Evolutionary conservation across 2,888 invertebrate genomes (phyloP), one percentile per base, ranked within the genome.

Genomic region (Agriotes lineatus): DNA sequence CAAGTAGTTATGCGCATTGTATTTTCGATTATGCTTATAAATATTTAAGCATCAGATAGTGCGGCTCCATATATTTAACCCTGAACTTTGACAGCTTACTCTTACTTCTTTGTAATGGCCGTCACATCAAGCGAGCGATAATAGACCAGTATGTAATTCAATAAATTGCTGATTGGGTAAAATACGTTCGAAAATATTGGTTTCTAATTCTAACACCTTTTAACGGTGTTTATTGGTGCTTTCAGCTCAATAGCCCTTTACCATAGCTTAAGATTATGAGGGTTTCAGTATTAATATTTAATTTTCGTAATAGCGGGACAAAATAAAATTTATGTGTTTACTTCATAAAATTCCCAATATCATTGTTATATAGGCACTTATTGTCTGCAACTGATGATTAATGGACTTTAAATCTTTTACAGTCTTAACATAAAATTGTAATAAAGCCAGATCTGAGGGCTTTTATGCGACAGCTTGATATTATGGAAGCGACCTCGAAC

Each of bases 341-440:
- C 63, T 54, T 64, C 57, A 48, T 64, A 64, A 58, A 54, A 58
- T 57, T 58, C 37, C 19, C 16, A 39, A 57, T 50, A 48, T 64
- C 42, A 58, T 18, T 14, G 9, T 18, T 14, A 14, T 42, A 16
- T 42, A 14, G 48, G 58, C 39, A 64, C 37, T 64, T 64, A 64
- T 64, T 64, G 57, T 64, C 64, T 45, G 48, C 58, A 57, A 44
- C 44, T 20, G 14, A 12, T 57, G 57, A 57, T 57, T 57, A 57
- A 57, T 20, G 57, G 37, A 39, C 57, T 19, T 64, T 64, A 64
- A 64, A 64, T 64, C 57, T 57, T 64, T 57, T 64, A 64, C 48
- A 25, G 57, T 50, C 39, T 58, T 35, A 48, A 50, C 57, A 68
- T 68, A 62, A 68, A 68, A 68, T 42, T 58, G 57, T 44, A 68